Conservation (phyloP, 2,888 invertebrate genomes). For the Hydrotaea cyrtoneurina region DNA sequence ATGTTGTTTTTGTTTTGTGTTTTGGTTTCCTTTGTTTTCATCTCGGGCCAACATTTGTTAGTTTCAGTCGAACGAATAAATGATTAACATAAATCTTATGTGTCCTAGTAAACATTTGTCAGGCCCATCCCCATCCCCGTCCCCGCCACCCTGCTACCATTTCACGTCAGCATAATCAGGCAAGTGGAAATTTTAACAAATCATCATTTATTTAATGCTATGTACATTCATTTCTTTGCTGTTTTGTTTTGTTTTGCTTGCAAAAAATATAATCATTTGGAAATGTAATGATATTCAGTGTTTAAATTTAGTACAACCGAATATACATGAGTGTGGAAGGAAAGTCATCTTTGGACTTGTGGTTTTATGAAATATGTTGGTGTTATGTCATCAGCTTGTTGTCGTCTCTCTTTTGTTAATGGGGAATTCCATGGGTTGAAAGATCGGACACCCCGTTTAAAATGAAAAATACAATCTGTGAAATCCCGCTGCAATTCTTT, state of each 20-base stretch:
- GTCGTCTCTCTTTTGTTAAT: no score
- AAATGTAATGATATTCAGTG: constrained; percentile 1
- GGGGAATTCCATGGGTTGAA: no score
- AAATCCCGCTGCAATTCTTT: no score
- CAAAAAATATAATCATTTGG: constrained; percentile 42
- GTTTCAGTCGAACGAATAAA: constrained; percentile 61
- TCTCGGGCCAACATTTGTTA: constrained; percentile 32
- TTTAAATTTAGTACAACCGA: not conserved
- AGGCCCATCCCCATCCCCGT: constrained; percentile 34
- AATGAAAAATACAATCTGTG: no score
- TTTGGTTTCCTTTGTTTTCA: not conserved
- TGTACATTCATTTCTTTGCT: not conserved
- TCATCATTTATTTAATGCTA: constrained; percentile 55
- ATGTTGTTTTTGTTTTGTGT: constrained; percentile 12
- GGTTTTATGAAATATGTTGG: no score
- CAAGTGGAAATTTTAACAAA: constrained; percentile 63
- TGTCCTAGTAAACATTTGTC: constrained; percentile 58
- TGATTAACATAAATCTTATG: constrained; percentile 58
- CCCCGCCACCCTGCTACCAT: not conserved
- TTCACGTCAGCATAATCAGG: constrained; percentile 53
- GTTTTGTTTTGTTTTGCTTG: constrained; percentile 39
- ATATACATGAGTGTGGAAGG: no score
- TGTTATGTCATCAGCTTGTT: no score
- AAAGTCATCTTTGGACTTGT: no score
- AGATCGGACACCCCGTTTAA: no score